phyloP scores from a whole-genome alignment of 2,113 vertebrate genomes.

The Tor tambroides region DNA sequence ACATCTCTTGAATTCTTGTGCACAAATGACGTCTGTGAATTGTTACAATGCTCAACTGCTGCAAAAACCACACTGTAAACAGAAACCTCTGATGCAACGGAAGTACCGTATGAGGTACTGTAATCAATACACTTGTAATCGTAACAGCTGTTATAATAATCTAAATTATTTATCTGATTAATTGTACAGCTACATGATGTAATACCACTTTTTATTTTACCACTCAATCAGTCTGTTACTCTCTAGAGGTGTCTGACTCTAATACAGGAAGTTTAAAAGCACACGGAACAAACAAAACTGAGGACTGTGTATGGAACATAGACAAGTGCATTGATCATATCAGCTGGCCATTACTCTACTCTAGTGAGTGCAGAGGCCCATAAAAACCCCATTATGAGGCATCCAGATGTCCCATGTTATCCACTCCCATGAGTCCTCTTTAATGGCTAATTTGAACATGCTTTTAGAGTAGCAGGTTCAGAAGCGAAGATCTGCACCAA shows the following conservation, averaged over 20 bases:
- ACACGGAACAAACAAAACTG: constrained; percentile 16
- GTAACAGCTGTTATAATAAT: not conserved
- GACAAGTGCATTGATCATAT: constrained; percentile 5
- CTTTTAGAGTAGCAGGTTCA: constrained; percentile 31
- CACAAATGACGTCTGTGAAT: not conserved
- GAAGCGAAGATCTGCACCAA: not conserved
- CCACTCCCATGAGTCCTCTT: constrained; percentile 3
- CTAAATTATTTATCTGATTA: constrained; percentile 16
- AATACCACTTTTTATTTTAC: not conserved
- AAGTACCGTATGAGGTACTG: not conserved
- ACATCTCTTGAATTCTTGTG: not conserved
- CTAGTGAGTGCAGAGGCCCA: constrained; percentile 18
- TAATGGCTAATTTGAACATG: constrained; percentile 32
- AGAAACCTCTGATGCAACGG: not conserved
- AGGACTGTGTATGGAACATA: not conserved
- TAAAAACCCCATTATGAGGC: constrained; percentile 45
- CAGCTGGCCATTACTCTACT: constrained; percentile 16
- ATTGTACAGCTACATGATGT: not conserved
- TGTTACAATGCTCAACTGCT: not conserved
- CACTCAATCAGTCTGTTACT: not conserved
- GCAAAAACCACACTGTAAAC: not conserved
- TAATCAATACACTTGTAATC: not conserved
- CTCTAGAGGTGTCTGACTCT: not conserved
- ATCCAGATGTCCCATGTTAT: constrained; percentile 34
- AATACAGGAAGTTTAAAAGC: constrained; percentile 6